phyloP scores from a whole-genome alignment of 2,113 vertebrate genomes.

The Anhinga rufa region DNA sequence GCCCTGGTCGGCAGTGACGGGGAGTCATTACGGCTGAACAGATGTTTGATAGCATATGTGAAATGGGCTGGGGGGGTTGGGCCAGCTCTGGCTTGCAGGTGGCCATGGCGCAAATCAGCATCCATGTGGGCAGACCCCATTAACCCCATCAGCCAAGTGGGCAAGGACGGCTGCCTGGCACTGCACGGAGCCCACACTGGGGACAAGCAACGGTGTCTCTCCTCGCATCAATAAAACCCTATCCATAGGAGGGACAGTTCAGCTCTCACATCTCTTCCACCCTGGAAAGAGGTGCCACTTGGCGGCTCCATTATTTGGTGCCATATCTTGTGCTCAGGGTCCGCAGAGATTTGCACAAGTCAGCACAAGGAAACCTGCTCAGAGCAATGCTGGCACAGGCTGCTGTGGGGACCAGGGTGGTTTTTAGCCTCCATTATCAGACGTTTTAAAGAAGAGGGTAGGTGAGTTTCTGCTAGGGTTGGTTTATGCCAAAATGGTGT shows the following conservation, averaged over 20 bases:
- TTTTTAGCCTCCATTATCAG: neutral
- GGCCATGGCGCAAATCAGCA: neutral
- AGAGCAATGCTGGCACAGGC: accelerated
- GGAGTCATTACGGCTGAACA: neutral
- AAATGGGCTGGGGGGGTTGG: neutral
- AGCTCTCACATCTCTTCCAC: neutral
- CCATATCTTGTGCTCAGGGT: accelerated
- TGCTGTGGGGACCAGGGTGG: neutral
- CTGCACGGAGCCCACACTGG: accelerated
- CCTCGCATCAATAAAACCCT: neutral
- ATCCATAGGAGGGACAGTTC: neutral
- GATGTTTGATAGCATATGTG: neutral
- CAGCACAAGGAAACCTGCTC: neutral
- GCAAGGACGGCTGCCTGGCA: neutral
- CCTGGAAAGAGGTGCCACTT: accelerated
- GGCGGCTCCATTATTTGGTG: neutral
- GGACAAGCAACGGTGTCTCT: neutral
- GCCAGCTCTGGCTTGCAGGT: neutral
- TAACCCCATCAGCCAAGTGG: neutral
- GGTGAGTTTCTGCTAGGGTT: neutral
- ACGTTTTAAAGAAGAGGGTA: neutral
- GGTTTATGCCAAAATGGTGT: neutral
- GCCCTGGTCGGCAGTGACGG: neutral
- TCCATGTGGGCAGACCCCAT: accelerated
- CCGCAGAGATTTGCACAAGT: neutral